Evolutionary conservation across 2,113 vertebrate genomes (phyloP).

Genomic region (Strigops habroptila): DNA sequence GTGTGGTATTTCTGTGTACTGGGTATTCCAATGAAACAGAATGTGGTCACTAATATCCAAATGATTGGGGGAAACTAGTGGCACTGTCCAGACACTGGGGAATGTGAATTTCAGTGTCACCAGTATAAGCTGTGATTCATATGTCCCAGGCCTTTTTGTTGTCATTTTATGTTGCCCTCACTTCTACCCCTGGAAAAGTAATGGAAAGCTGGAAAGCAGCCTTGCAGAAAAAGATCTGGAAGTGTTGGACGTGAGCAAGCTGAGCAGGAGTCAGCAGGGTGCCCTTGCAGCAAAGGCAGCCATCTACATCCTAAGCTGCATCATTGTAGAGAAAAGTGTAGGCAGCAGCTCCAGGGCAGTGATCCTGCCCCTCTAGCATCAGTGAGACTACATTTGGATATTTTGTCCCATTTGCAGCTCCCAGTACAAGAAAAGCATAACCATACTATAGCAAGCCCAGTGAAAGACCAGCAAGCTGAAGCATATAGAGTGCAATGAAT

Average conservation of each 20-base stretch:
- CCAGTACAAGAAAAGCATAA: background rate
- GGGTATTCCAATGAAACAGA: background rate
- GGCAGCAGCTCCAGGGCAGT: background rate
- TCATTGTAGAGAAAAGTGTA: background rate
- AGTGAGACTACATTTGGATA: background rate
- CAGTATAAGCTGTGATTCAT: background rate
- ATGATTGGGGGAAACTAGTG: background rate
- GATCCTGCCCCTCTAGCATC: background rate
- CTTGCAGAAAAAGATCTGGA: background rate
- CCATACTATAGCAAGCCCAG: background rate
- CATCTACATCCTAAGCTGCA: background rate
- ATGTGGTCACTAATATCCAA: background rate
- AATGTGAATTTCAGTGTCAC: background rate
- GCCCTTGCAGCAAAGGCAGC: background rate
- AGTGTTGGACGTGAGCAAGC: background rate
- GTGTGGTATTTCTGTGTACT: background rate
- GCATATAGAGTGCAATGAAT: accelerated
- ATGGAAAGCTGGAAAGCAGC: background rate
- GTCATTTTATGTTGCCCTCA: background rate
- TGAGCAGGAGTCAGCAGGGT: background rate
- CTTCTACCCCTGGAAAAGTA: background rate
- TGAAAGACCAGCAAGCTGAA: background rate
- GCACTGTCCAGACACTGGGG: background rate
- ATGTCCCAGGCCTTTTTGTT: background rate
- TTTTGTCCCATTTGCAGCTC: background rate